Conservation (phyloP, 1,140 invertebrate genomes). For the Ptiloglossa arizonensis region DNA sequence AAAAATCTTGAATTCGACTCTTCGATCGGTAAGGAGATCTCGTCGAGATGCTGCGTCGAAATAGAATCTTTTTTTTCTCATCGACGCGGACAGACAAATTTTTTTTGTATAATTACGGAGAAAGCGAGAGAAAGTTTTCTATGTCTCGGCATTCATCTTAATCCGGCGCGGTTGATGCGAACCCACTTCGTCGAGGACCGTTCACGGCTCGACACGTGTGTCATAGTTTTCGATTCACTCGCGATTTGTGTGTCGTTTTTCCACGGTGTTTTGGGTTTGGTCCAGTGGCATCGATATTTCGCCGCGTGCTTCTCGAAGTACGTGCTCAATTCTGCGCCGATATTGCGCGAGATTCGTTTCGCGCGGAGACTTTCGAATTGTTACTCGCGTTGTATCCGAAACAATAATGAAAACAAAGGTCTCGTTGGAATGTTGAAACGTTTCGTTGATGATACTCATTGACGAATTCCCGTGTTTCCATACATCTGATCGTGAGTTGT, state of each 20-base stretch:
- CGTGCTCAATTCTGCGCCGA: not conserved
- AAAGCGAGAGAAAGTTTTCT: slow-evolving; percentile 74
- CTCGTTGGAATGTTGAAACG: not conserved
- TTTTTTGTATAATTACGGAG: slow-evolving; percentile 70
- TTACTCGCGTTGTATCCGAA: not conserved
- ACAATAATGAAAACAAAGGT: not conserved
- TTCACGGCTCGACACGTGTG: slow-evolving; percentile 14
- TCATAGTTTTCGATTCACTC: not conserved
- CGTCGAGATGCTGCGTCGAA: not conserved
- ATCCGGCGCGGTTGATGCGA: slow-evolving; percentile 14
- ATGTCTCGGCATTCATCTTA: slow-evolving; percentile 56
- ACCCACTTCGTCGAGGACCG: slow-evolving; percentile 40
- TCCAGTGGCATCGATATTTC: not conserved
- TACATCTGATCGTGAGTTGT: not conserved
- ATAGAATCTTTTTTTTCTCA: slow-evolving; percentile 13
- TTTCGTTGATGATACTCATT: not conserved
- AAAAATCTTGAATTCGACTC: too few relatives aligned
- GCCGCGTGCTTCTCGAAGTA: not conserved
- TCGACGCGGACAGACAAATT: slow-evolving; percentile 17
- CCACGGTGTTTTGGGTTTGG: not conserved
- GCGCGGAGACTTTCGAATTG: not conserved
- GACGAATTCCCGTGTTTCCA: too few relatives aligned
- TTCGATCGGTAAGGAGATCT: too few relatives aligned
- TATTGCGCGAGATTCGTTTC: not conserved
- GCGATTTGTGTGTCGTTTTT: not conserved